Evolutionary conservation across 2,888 invertebrate species (phyloP).

Genomic region (Leucophora obtusa): DNA sequence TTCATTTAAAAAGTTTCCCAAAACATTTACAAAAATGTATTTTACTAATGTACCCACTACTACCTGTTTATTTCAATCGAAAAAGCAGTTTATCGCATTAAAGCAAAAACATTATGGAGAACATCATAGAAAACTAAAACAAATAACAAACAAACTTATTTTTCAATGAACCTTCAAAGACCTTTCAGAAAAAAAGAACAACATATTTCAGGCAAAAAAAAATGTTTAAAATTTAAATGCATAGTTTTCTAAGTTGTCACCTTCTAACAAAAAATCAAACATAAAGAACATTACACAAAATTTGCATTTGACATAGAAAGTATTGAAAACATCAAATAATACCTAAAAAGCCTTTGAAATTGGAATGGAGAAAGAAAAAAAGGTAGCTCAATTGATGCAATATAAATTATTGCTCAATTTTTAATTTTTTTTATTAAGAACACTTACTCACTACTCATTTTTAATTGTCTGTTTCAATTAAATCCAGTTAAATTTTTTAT

Average conservation of each 20-base stretch:
- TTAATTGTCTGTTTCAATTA: too few relatives aligned
- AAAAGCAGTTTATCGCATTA: neutral
- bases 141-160: neutral
- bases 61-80: too few relatives aligned
- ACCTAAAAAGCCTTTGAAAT: neutral
- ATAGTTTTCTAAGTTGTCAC: conserved; percentile 29
- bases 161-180: conserved; percentile 4
- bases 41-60: too few relatives aligned
- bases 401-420: too few relatives aligned
- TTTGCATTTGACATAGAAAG: conserved; percentile 35
- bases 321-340: neutral
- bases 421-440: too few relatives aligned
- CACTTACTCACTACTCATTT: too few relatives aligned
- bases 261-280: conserved; percentile 27
- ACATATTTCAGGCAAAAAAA: conserved; percentile 24
- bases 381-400: neutral
- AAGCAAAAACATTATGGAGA: neutral
- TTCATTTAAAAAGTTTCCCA: too few relatives aligned
- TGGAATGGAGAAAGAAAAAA: neutral
- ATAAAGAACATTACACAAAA: conserved; percentile 1
- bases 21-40: too few relatives aligned
- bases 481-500: too few relatives aligned
- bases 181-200: neutral
- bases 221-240: conserved; percentile 31
- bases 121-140: neutral